Percentiles rank a stretch among this genome's conserved stretches.
Evolutionary conservation across 2,888 invertebrate genomes (phyloP).

Genomic region (Amphipoea oculea): DNA sequence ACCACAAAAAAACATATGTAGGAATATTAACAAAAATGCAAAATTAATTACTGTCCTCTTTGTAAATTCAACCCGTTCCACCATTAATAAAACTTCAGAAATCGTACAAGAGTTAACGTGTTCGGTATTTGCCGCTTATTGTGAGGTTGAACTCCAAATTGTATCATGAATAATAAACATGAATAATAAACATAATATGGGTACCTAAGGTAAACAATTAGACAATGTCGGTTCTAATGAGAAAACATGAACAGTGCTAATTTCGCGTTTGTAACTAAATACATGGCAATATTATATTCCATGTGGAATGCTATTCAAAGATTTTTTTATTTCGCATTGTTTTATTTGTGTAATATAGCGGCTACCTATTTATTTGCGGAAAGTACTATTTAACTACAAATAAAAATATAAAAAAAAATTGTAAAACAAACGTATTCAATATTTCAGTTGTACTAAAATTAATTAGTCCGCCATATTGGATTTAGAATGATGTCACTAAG

Average conservation of each 20-base stretch:
- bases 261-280: constrained; percentile 22
- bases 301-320: not conserved
- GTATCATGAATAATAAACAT: constrained; percentile 33
- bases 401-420: not conserved
- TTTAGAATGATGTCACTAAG: not conserved
- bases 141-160: constrained; percentile 11
- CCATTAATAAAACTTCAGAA: constrained; percentile 4
- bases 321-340: not conserved
- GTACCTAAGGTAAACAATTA: constrained; percentile 40
- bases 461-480: not conserved
- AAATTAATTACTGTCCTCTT: not conserved
- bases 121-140: constrained; percentile 15
- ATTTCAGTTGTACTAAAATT: not conserved
- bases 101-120: not conserved
- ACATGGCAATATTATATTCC: constrained; percentile 8
- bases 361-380: not conserved
- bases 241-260: constrained; percentile 23
- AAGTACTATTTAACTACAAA: not conserved
- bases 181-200: constrained; percentile 30
- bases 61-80: not conserved
- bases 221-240: constrained; percentile 25
- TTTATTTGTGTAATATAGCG: constrained; percentile 2
- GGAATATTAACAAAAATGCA: not conserved
- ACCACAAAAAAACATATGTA: not conserved
- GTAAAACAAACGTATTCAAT: not conserved